Percentiles rank a stretch among this genome's conserved stretches.
Conservation (phyloP, 2,888 invertebrate species). For the Lithophane socia region DNA sequence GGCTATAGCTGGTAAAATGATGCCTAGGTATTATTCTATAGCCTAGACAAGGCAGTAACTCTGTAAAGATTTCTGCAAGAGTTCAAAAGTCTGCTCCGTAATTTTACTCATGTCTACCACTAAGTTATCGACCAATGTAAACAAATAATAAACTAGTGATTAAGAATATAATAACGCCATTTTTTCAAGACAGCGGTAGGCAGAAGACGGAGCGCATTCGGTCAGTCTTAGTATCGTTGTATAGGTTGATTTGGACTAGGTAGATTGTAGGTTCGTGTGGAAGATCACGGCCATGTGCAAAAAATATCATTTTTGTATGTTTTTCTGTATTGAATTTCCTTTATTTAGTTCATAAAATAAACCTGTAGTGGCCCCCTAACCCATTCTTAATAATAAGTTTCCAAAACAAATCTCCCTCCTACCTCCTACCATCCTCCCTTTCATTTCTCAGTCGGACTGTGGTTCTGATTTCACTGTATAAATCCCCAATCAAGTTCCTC, state of each 20-base stretch:
- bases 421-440: too few species aligned
- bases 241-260: slow-evolving; percentile 69
- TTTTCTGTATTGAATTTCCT: neutral
- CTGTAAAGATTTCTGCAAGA: too few species aligned
- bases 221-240: slow-evolving; percentile 67
- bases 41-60: too few species aligned
- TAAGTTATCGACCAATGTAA: slow-evolving; percentile 55
- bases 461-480: neutral
- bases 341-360: neutral
- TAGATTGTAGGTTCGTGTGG: slow-evolving; percentile 63
- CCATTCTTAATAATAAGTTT: neutral
- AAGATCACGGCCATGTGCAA: slow-evolving; percentile 57
- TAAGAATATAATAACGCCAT: slow-evolving; percentile 69
- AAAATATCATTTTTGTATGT: slow-evolving; percentile 24
- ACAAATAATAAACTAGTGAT: slow-evolving; percentile 15
- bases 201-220: slow-evolving; percentile 69
- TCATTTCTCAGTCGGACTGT: neutral
- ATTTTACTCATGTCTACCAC: neutral
- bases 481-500: neutral
- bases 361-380: too few species aligned
- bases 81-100: neutral
- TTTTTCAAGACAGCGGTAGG: slow-evolving; percentile 80
- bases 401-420: neutral
- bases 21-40: too few species aligned
- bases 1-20: too few species aligned